Percentiles rank a stretch among this genome's conserved stretches.
These are phyloP conservation scores for Agonopterix subpropinquella DNA, from an alignment of 2,888 invertebrate genomes.

Conservation along the genomic window DNA sequence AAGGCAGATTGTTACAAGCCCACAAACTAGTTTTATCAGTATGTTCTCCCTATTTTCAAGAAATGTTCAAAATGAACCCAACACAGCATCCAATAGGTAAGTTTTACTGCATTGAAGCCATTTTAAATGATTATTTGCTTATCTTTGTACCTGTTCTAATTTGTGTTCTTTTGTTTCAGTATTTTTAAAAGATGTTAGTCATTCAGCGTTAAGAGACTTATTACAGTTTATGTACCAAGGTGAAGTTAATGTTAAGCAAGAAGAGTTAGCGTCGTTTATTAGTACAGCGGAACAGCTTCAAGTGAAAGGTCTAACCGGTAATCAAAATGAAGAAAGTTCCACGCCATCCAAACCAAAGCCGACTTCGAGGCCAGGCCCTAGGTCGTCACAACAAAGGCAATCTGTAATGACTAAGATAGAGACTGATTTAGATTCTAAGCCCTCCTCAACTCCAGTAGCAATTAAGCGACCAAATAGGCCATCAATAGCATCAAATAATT, in stretches of 20 bases:
- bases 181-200: conserved; percentile 82
- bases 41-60: conserved; percentile 84
- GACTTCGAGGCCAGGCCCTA: conserved; percentile 77
- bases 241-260: conserved; percentile 83
- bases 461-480: conserved; percentile 80
- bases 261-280: conserved; percentile 82
- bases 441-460: conserved; percentile 77
- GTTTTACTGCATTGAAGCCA: conserved; percentile 14
- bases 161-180: conserved; percentile 64
- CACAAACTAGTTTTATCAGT: conserved; percentile 83
- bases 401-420: conserved; percentile 78
- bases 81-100: conserved; percentile 81
- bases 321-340: conserved; percentile 77
- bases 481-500: conserved; percentile 78
- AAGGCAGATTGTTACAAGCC: conserved; percentile 81
- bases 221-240: conserved; percentile 84
- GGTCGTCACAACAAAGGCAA: conserved; percentile 78
- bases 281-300: conserved; percentile 83
- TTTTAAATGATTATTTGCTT: background rate
- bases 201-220: conserved; percentile 80
- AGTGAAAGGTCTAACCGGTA: conserved; percentile 82
- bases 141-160: background rate
- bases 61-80: conserved; percentile 83
- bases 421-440: conserved; percentile 78
- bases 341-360: conserved; percentile 76